Percentiles rank a stretch among this genome's conserved stretches.
Conservation (phyloP, 2,113 vertebrate species). For the Romanogobio albipinnatus region DNA sequence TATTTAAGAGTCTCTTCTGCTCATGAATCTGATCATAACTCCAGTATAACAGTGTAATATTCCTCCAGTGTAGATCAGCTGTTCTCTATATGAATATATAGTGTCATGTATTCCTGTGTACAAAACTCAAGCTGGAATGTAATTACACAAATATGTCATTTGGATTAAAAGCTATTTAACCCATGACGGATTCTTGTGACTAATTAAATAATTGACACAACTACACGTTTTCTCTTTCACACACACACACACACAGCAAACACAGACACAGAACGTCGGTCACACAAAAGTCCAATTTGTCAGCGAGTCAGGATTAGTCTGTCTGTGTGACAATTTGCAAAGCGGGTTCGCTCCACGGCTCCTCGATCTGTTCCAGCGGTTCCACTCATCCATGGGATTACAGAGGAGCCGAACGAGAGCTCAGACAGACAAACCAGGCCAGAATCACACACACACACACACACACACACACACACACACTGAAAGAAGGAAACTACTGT, state of each 20-base stretch:
- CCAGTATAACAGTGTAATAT: too few species aligned
- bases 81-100: too few species aligned
- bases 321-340: constrained; percentile 44
- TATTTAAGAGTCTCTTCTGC: background rate
- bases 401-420: constrained; percentile 45
- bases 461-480: too few species aligned
- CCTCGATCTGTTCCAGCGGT: constrained; percentile 56
- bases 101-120: too few species aligned
- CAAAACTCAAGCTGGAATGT: background rate
- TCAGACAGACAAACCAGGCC: constrained; percentile 7
- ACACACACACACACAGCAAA: background rate
- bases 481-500: background rate
- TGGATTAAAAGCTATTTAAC: background rate
- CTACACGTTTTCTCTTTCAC: background rate
- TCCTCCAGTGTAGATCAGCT: too few species aligned
- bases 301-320: constrained; percentile 61
- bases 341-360: constrained; percentile 30
- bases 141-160: background rate
- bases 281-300: constrained; percentile 56
- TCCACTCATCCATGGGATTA: constrained; percentile 58
- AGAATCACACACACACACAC: background rate
- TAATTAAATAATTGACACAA: constrained; percentile 11
- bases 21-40: background rate
- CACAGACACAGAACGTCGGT: constrained; percentile 15
- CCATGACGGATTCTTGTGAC: background rate